Conservation (phyloP, 2,113 vertebrate species). For the Toxostoma redivivum region DNA sequence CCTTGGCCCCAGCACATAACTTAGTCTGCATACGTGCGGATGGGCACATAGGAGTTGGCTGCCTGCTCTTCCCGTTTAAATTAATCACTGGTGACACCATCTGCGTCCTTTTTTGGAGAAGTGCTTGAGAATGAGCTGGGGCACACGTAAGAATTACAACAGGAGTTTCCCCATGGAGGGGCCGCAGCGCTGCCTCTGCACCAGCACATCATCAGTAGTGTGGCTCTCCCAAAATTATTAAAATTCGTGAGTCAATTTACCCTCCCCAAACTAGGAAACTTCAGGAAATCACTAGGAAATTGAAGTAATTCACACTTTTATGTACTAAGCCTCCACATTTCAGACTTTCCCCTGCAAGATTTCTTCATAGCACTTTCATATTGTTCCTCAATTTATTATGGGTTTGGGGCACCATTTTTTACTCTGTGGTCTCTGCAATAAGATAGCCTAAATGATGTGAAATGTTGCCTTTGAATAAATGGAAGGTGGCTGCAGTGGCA, state of each 20-base stretch:
- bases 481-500: neutral
- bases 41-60: neutral
- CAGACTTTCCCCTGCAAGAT: neutral
- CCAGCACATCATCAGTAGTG: neutral
- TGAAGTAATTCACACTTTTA: neutral
- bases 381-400: rapidly evolving
- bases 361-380: neutral
- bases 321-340: neutral
- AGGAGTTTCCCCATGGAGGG: neutral
- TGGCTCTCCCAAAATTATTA: neutral
- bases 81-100: neutral
- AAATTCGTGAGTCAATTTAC: neutral
- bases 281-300: neutral
- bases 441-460: neutral
- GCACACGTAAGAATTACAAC: rapidly evolving
- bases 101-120: neutral
- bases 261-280: neutral
- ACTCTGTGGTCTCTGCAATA: neutral
- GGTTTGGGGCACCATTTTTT: neutral
- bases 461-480: neutral
- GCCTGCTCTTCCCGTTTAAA: neutral
- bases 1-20: too few species aligned
- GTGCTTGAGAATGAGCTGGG: neutral
- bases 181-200: neutral
- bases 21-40: rapidly evolving